Base-by-base conservation (phyloP, 2,797 vertebrate species). In the Thalassophryne amazonica region DNA sequence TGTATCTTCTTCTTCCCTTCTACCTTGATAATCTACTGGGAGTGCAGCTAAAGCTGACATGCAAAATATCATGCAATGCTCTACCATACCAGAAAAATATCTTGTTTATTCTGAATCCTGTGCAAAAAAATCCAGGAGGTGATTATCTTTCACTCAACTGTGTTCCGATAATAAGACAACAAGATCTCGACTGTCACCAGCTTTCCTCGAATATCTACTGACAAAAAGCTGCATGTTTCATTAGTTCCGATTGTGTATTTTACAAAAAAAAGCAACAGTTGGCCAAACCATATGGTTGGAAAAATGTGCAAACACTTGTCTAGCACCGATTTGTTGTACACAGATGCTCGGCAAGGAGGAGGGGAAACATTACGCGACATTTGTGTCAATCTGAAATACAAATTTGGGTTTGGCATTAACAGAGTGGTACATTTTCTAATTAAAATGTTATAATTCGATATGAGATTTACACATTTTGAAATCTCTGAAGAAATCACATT, bases 281-380 rank as follows among this genome's bases (percentile, higher is more conserved):
- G 76, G 66, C 34, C 37, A 39, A 75, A 57, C 73, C 86, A 87
- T 82, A 74, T 82, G 80, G 83, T 50, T 37, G 56, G 60, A 28
- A 20, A 76, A 79, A 70, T 47, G 51, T 76, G 78, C 70, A 77
- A 70, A 53, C 54, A 64, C 63, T 71, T 53, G 73, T 78, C 80
- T 64, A 57, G 58, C 60, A 65, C 47, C 21, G 68, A 73, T 76
- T 81, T 70, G 80, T 69, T 69, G 54, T 70, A 59, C 73, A 73
- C 86, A 86, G 84, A 81, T 89, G 84, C 76, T 79, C 60, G 57
- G 65, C 56, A 51, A n/a, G n/a, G 23, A 58, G 47, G 19, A 3
- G 31, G 36, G 56, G 37, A 57, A 63, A 71, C 39, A 71, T 53
- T 32, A 56, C 54, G 64, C 37, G 36, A 33, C 73, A 63, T 43